Percentiles rank a stretch among this genome's conserved stretches.
These are phyloP conservation scores for Sarcophaga peregrina DNA, from an alignment of 1,140 invertebrate species.

Conservation along the genomic window DNA sequence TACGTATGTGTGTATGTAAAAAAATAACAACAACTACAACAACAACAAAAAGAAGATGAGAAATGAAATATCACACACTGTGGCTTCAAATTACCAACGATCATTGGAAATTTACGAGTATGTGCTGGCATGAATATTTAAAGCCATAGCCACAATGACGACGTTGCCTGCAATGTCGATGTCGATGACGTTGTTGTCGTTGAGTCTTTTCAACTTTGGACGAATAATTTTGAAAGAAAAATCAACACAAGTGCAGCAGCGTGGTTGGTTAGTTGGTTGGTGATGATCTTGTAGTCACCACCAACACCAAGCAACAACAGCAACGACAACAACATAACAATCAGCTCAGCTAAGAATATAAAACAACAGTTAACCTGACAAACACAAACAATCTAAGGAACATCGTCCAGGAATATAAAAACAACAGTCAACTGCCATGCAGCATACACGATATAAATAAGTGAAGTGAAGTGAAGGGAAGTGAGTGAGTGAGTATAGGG, in stretches of 20 bases:
- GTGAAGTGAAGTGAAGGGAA: too few species aligned
- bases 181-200: too few species aligned
- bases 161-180: too few species aligned
- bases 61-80: constrained; percentile 24
- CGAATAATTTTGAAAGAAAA: not conserved
- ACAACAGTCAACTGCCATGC: too few species aligned
- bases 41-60: not conserved
- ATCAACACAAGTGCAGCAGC: not conserved
- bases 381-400: not conserved
- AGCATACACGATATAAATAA: too few species aligned
- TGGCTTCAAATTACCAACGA: constrained; percentile 4
- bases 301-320: not conserved
- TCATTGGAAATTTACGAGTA: not conserved
- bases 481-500: too few species aligned
- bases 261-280: not conserved
- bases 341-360: not conserved
- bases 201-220: too few species aligned
- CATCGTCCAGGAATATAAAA: too few species aligned
- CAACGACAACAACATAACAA: not conserved
- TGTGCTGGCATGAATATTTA: not conserved
- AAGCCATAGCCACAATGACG: not conserved
- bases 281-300: constrained; percentile 1
- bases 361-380: not conserved
- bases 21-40: not conserved
- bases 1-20: too few species aligned